Evolutionary conservation across 2,113 vertebrate genomes (phyloP), one percentile per base, ranked within the genome.

Genomic region (Phalacrocorax carbo): DNA sequence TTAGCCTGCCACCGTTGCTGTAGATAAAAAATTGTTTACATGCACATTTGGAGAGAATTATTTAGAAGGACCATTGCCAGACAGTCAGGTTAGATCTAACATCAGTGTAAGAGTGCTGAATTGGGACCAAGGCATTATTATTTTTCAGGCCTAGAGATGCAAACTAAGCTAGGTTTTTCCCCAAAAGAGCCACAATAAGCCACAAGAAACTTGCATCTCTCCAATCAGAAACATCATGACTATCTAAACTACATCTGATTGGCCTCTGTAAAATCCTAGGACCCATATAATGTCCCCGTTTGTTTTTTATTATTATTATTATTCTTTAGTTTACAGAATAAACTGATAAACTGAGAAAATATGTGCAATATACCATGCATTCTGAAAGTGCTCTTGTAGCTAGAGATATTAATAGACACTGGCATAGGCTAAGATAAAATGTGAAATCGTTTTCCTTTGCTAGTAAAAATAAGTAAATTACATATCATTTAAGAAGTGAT

Each of bases 221-320:
- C 98, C 98, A 98, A 98, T 98, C 98, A 98, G 98, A 93, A 98
- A 97, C 97, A 97, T 91, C 91, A 96, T 88, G 95, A 96, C 97
- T 97, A 97, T 94, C 93, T 95, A 97, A 96, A 95, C 95, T 96
- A 96, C 94, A 96, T 97, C 96, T 97, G 97, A 98, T 98, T 98
- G 98, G 98, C 95, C 97, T 97, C 93, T 95, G 95, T 94, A 92
- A 97, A 98, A 96, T 96, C 49, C 88, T 83, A 86, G 93, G 95
- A 98, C 95, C 97, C 94, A 96, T 90, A 96, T 86, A 94, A 95
- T 94, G 51, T 54, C 86, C 80, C 64, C 92, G 57, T 11, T 34
- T 96, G 94, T 81, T 51, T 52, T 51, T 46, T 86, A 79, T 81
- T 78, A 26, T 38, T 38, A 38, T 38, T 38, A 44, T 44, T 44